Evolutionary conservation across 2,797 vertebrate species (phyloP), one percentile per base, ranked within the genome.

Genomic region (Orestias chungarensis): DNA sequence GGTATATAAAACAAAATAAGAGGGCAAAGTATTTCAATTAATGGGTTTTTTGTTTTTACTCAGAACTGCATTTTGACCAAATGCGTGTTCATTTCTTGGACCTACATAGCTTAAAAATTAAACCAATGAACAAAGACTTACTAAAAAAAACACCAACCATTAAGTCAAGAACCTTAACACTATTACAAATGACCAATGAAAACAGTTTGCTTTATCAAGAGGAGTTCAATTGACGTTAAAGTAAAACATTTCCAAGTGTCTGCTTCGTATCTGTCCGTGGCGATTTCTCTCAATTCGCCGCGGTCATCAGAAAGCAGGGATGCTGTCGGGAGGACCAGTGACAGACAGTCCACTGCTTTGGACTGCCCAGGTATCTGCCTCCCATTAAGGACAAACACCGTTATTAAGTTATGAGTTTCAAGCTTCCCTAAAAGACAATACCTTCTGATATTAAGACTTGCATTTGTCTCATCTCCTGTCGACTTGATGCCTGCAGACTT

Each of bases 181-280:
- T 40, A 4, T 4, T 40, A n/a, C 23, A 25, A 50, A 50, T 5
- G 3, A 8, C 6, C 3, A n/a, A 25, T 50, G n/a, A n/a, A 52
- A 52, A 52, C 7, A n/a, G 49, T 11, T n/a, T 38, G 4, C 38
- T 38, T 38, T 38, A 38, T 38, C 38, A 38, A 38, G 4, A 9
- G 9, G 9, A 38, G 38, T 38, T 38, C 4, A 38, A 4, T 38
- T 38, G 38, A 10, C 49, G 20, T 50, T 3, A 4, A 50, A 23
- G 17, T 18, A 47, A 47, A 54, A 52, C 50, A 52, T 27, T 27
- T 33, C 54, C 18, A 18, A 31, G 0, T 98, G 95, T 99, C 88
- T 94, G 97, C 97, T 93, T 94, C 97, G 97, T 98, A 99, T 97
- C 97, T 99, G 97, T 99, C 97, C 96, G 96, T 97, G 95, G 95